These are phyloP conservation scores for Dendrocopos noguchii DNA, from an alignment of 2,113 vertebrate genomes.

Conservation along the genomic window DNA sequence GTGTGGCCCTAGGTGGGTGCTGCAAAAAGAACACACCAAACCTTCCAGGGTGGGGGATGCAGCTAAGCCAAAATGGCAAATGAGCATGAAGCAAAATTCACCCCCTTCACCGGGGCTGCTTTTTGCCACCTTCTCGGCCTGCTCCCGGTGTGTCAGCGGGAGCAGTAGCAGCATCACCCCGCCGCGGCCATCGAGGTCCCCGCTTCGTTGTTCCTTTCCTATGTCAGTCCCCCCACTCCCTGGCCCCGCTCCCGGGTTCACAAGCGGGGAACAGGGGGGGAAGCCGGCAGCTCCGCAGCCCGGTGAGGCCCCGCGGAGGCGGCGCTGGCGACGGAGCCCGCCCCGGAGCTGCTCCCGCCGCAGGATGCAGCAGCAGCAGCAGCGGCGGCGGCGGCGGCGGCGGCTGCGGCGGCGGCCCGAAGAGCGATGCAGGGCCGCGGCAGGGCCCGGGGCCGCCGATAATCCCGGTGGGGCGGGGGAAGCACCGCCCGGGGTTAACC, in stretches of 20 bases:
- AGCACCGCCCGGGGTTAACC: neutral
- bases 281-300: neutral
- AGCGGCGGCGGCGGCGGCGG: neutral
- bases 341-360: neutral
- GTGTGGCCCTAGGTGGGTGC: rapidly evolving
- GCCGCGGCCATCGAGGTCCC: neutral
- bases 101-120: neutral
- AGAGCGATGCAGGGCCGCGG: too few species aligned
- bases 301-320: neutral
- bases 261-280: neutral
- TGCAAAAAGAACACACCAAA: neutral
- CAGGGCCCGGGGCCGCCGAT: neutral
- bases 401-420: neutral
- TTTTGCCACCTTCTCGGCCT: neutral
- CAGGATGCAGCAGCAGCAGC: neutral
- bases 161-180: neutral
- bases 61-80: neutral
- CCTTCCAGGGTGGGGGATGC: neutral
- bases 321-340: neutral
- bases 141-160: neutral
- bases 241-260: neutral
- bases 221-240: too few species aligned
- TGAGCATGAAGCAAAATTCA: neutral
- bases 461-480: neutral
- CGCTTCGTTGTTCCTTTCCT: neutral